Conservation (phyloP, 2,113 vertebrate species). For the Mesoclemmys tuberculata region DNA sequence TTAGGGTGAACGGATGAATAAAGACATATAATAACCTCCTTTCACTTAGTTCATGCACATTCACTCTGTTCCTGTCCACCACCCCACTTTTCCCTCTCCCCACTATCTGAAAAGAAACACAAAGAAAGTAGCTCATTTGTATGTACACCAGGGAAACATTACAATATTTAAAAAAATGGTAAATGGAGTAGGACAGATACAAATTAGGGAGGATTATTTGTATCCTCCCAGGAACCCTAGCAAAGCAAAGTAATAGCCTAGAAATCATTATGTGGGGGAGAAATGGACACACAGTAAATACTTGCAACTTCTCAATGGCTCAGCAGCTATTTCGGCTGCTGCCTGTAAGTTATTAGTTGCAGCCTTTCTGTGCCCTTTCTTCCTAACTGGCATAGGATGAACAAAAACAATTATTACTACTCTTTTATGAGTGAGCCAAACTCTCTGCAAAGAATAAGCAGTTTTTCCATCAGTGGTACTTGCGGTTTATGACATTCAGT, state of each 20-base stretch:
- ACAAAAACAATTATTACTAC: background rate
- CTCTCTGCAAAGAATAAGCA: background rate
- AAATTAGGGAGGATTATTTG: background rate
- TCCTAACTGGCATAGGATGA: background rate
- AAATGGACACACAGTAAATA: background rate
- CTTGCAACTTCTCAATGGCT: fast-evolving
- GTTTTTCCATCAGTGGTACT: background rate
- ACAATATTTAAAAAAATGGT: background rate
- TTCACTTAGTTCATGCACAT: fast-evolving
- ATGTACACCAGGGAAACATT: background rate
- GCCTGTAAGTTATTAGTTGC: background rate
- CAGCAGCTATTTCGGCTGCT: background rate
- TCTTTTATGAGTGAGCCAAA: background rate
- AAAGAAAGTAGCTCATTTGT: background rate
- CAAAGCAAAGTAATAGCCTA: background rate
- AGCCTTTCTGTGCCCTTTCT: background rate
- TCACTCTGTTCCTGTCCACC: background rate
- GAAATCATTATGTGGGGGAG: background rate
- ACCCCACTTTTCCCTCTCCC: background rate
- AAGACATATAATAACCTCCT: no score
- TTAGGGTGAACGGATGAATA: background rate
- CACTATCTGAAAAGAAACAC: background rate
- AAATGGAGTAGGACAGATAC: slow-evolving; percentile 11
- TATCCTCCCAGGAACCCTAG: background rate
- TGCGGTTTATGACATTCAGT: background rate